Base-by-base conservation (phyloP, 2,113 vertebrate species). In the Saimiri boliviensis region DNA sequence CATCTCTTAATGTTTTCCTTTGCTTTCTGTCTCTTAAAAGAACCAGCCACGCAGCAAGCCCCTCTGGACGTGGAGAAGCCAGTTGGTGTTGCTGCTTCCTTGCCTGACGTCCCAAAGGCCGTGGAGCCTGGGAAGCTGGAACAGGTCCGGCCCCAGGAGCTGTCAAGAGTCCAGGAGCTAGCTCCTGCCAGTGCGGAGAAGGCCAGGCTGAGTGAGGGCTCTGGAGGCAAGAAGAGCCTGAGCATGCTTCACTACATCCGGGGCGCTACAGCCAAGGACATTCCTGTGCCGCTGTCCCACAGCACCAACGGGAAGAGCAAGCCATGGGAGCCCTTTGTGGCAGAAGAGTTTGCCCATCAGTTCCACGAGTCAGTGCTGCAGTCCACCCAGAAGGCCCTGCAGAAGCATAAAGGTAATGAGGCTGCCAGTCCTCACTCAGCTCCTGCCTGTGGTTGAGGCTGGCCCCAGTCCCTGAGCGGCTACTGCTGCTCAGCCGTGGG, bases 301-400 rank as follows among this genome's bases (percentile, higher is more conserved):
- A 99, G 99, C 97, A 47, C 99, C 98, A 99, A 99, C 0, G 99
- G 99, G 84, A 99, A 99, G 98, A 99, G 98, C 98, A 99, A 99
- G 98, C 99, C 99, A 12, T 99, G 99, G 99, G 99, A 99, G 58
- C 99, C 99, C 86, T 99, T 99, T 98, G 98, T 99, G 6, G 99
- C 99, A 0, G 99, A 99, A 97, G 99, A 99, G 97, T 99, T 99
- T 6, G 99, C 99, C n/a, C 99, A 99, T 92, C 99, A 99, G 98
- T 99, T 99, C 98, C 99, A 99, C 0, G 99, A 99, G 97, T 99
- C 99, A 0, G 99, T 99, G 97, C 99, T 99, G 96, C 99, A 99
- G 99, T 99, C 99, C 96, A 99, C 99, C 0, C 99, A 99, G 99
- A 99, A 99, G 97, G 99, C 99, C 3, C 97, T 99, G 98, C 99